phyloP scores from a whole-genome alignment of 2,888 invertebrate genomes.

The Caenorhabditis auriculariae region DNA sequence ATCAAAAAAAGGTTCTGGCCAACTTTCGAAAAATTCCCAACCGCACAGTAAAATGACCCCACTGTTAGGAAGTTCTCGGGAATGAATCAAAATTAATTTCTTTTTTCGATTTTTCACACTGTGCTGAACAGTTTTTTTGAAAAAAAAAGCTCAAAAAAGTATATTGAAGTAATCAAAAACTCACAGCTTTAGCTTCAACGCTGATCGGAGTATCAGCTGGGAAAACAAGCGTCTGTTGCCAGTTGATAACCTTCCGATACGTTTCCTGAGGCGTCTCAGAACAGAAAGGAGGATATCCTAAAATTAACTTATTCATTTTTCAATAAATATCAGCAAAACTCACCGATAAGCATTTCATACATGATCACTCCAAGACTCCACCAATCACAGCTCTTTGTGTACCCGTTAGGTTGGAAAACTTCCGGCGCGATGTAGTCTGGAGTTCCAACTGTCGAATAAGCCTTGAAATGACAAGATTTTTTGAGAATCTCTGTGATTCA shows the following conservation, averaged over 20 bases:
- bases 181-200: constrained; percentile 78
- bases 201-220: constrained; percentile 99
- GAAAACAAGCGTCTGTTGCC: constrained; percentile 95
- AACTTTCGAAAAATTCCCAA: too few relatives aligned
- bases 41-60: too few relatives aligned
- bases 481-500: not conserved
- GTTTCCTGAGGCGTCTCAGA: constrained; percentile 97
- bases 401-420: constrained; percentile 91
- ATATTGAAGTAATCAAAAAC: too few relatives aligned
- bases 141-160: too few relatives aligned
- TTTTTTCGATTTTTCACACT: too few relatives aligned
- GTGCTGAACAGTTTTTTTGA: too few relatives aligned
- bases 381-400: constrained; percentile 97
- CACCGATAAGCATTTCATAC: constrained; percentile 99
- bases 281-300: constrained; percentile 97
- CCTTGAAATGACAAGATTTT: constrained; percentile 62
- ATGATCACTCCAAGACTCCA: constrained; percentile 99
- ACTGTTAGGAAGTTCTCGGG: too few relatives aligned
- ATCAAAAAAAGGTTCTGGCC: constrained; percentile 5
- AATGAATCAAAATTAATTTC: too few relatives aligned
- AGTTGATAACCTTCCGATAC: constrained; percentile 96
- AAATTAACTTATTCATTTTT: not conserved
- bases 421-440: constrained; percentile 99
- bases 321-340: constrained; percentile 44
- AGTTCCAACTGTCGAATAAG: constrained; percentile 78